These are phyloP conservation scores for Drosophila sucinea DNA, from an alignment of 1,140 invertebrate species.

Conservation along the genomic window DNA sequence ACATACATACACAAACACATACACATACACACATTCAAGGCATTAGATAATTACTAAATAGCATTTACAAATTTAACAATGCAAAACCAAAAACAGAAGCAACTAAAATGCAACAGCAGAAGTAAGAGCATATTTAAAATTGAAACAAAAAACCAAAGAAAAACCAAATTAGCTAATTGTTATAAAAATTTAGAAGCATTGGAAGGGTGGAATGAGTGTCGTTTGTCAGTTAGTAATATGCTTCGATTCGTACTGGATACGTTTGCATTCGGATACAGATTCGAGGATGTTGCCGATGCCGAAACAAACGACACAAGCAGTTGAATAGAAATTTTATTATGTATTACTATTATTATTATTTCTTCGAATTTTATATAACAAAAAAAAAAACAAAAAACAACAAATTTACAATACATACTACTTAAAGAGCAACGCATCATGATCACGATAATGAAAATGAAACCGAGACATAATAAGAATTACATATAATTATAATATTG, in stretches of 20 bases:
- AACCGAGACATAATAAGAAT: slow-evolving; percentile 22
- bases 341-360: slow-evolving; percentile 38
- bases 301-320: not conserved
- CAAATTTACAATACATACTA: slow-evolving; percentile 19
- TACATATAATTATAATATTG: slow-evolving; percentile 14
- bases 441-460: slow-evolving; percentile 18
- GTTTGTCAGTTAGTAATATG: not conserved
- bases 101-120: slow-evolving; percentile 23
- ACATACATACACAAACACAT: slow-evolving; percentile 8
- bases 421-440: slow-evolving; percentile 8
- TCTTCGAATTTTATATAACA: slow-evolving; percentile 28
- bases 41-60: slow-evolving; percentile 46
- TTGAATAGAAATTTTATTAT: slow-evolving; percentile 32
- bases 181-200: slow-evolving; percentile 36
- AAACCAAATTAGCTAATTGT: slow-evolving; percentile 56
- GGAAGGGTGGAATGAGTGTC: slow-evolving; percentile 17
- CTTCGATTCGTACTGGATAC: not conserved
- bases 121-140: slow-evolving; percentile 21
- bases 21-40: slow-evolving; percentile 35
- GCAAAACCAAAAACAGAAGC: slow-evolving; percentile 6
- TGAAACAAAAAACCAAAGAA: slow-evolving; percentile 26
- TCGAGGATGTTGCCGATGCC: not conserved
- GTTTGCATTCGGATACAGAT: not conserved
- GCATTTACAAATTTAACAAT: slow-evolving; percentile 46
- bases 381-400: slow-evolving; percentile 6